Evolutionary conservation across 2,113 vertebrate genomes (phyloP).

Genomic region (Emydocephalus ijimae): DNA sequence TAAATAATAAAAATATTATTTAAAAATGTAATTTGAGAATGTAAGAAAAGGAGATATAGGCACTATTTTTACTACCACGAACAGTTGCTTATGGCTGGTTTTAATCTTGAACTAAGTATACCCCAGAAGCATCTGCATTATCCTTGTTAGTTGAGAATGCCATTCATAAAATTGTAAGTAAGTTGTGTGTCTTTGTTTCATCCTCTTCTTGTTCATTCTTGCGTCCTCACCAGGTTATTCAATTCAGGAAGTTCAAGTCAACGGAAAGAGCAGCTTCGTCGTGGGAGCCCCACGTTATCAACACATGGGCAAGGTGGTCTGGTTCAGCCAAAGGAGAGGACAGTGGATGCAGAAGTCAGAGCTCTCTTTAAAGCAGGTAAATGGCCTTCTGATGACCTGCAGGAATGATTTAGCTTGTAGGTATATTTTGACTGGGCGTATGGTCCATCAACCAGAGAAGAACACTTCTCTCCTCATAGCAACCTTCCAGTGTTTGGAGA

Average conservation of each 20-base stretch:
- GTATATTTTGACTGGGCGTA: neutral
- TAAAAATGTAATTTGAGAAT: neutral
- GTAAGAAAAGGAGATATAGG: neutral
- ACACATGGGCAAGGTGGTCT: constrained; percentile 47
- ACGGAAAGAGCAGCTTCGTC: constrained; percentile 26
- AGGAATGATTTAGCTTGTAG: neutral
- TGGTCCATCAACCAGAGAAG: neutral
- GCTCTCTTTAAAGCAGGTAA: constrained; percentile 50
- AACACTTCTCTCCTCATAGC: neutral
- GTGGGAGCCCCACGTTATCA: constrained; percentile 62
- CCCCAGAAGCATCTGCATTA: neutral
- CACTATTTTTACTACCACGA: neutral
- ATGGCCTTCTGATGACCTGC: rapidly evolving
- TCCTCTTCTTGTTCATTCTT: neutral
- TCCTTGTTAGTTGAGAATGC: neutral
- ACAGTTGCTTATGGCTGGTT: neutral
- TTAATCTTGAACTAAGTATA: neutral
- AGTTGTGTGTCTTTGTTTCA: neutral
- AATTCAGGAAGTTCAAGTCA: constrained; percentile 27
- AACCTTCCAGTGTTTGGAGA: neutral
- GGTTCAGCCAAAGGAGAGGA: constrained; percentile 25
- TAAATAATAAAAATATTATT: neutral
- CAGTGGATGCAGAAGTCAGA: constrained; percentile 35
- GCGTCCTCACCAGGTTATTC: constrained; percentile 40
- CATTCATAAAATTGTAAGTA: neutral